Conservation (phyloP, 30 jellyfish, hydroid and myxozoan genomes). For the Chironex yamaguchii region DNA sequence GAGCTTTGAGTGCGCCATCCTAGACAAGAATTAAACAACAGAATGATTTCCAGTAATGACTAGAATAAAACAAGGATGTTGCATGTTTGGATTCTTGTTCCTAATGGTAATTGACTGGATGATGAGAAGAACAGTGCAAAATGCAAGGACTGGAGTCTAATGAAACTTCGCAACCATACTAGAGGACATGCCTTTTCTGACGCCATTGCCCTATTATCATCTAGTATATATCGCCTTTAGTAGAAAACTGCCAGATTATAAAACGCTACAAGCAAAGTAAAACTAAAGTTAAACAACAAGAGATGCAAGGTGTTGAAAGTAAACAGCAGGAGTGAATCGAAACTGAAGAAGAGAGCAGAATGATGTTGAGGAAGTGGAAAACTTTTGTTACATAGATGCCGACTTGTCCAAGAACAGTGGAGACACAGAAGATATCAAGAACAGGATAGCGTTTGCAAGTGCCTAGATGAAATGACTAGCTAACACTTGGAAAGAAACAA, state of each 20-base stretch:
- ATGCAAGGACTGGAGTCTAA: neutral
- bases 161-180: neutral
- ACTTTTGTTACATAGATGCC: neutral
- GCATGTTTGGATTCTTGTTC: neutral
- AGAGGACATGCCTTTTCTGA: neutral
- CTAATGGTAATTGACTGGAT: neutral
- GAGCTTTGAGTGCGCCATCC: neutral
- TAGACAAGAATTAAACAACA: neutral
- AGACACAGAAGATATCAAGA: neutral
- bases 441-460: neutral
- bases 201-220: neutral
- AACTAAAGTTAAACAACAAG: neutral
- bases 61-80: neutral
- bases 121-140: neutral
- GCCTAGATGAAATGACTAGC: neutral
- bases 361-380: neutral
- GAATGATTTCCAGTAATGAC: neutral
- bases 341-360: neutral
- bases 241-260: neutral
- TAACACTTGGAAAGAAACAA: neutral
- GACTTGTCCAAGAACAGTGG: neutral
- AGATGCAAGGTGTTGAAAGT: neutral
- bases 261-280: neutral
- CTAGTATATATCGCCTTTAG: neutral
- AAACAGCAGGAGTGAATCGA: neutral